phyloP scores from a whole-genome alignment of 2,113 vertebrate species.

The Malaclemys terrapin region DNA sequence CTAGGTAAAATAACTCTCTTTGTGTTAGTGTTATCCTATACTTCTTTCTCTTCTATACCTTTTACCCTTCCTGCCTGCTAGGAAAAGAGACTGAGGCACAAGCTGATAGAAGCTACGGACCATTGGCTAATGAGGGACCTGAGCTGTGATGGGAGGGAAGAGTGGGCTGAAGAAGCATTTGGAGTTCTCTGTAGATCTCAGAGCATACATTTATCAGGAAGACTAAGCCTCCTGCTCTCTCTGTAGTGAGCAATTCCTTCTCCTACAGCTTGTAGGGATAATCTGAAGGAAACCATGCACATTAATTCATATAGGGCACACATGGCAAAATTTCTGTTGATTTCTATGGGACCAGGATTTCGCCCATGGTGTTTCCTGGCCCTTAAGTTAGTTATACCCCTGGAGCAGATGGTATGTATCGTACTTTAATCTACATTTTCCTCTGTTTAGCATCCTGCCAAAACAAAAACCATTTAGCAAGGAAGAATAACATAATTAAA shows the following conservation, averaged over 20 bases:
- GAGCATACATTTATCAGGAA: not conserved
- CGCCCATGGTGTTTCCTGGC: not conserved
- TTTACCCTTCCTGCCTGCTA: not conserved
- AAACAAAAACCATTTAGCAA: not conserved
- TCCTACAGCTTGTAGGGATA: not conserved
- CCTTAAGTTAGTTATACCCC: fast-evolving
- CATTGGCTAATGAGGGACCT: slow-evolving; percentile 16
- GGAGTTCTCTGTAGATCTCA: slow-evolving; percentile 5
- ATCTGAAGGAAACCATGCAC: not conserved
- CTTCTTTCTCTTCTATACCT: not conserved
- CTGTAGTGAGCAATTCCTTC: slow-evolving; percentile 1
- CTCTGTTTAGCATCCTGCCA: not conserved
- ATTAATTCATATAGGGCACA: not conserved
- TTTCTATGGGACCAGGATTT: not conserved
- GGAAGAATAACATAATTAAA: not conserved
- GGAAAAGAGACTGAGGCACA: not conserved
- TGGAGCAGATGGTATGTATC: not conserved
- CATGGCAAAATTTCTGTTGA: not conserved
- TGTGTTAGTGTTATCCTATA: not conserved
- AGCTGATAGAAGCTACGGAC: not conserved
- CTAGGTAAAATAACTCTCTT: not conserved
- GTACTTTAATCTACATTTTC: fast-evolving
- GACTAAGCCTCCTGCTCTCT: not conserved
- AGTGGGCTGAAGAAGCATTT: slow-evolving; percentile 5
- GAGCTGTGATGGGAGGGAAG: not conserved